These are phyloP conservation scores for Acridotheres tristis DNA, from an alignment of 2,797 vertebrate genomes.

Conservation along the genomic window DNA sequence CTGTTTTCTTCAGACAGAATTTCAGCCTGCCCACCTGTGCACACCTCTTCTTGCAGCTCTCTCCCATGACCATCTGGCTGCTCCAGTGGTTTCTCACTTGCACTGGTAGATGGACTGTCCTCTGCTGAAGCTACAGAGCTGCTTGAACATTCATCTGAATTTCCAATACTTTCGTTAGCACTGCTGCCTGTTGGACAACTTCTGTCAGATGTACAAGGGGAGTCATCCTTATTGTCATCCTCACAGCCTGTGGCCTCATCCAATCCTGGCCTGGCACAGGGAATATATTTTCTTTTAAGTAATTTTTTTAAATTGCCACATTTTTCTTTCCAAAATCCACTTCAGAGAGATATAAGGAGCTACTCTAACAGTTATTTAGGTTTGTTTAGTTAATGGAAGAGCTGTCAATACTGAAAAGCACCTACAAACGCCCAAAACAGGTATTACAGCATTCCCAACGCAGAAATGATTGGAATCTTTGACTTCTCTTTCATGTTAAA, in stretches of 20 bases:
- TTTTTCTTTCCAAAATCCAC: neutral
- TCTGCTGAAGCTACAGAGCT: neutral
- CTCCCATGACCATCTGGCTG: neutral
- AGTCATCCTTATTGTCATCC: slow-evolving; percentile 58
- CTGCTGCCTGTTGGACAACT: neutral
- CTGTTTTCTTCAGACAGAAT: neutral
- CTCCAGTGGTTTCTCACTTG: neutral
- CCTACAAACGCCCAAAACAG: neutral
- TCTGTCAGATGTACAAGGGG: slow-evolving; percentile 31
- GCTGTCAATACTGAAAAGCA: neutral
- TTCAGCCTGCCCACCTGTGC: neutral
- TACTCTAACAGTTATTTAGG: neutral
- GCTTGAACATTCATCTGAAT: neutral
- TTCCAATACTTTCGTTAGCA: neutral
- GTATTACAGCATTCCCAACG: neutral
- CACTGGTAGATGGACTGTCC: neutral
- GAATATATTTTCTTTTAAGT: neutral
- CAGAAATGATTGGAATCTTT: neutral
- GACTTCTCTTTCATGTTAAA: neutral
- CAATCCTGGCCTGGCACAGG: slow-evolving; percentile 71
- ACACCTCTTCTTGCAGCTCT: neutral
- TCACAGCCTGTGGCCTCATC: slow-evolving; percentile 75
- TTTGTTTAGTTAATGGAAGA: neutral
- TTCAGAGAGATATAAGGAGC: neutral
- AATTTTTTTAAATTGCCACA: neutral